Conservation (phyloP, 2,797 vertebrate species). For the Pygocentrus nattereri region DNA sequence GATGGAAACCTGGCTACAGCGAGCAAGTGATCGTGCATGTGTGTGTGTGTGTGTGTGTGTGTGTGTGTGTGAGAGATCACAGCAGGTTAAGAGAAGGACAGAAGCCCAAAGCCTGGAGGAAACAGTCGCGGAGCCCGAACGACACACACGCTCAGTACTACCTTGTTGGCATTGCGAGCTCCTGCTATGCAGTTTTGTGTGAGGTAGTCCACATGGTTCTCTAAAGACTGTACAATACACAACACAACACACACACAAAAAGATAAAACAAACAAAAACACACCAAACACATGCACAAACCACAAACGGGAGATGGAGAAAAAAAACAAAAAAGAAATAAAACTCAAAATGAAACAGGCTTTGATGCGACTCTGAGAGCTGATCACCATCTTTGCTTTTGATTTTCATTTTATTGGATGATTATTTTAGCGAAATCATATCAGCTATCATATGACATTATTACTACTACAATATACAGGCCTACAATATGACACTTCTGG, state of each 20-base stretch:
- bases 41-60: background rate
- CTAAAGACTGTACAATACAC: slow-evolving; percentile 90
- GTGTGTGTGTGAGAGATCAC: background rate
- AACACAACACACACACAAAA: slow-evolving; percentile 59
- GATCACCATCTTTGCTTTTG: no score
- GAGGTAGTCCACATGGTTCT: slow-evolving; percentile 94
- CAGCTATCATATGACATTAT: no score
- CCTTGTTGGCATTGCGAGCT: slow-evolving; percentile 90
- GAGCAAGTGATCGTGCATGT: background rate
- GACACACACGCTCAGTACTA: slow-evolving; percentile 80
- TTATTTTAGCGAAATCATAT: no score
- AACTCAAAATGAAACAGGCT: slow-evolving; percentile 46
- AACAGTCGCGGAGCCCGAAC: slow-evolving; percentile 45
- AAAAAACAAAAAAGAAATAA: slow-evolving; percentile 80
- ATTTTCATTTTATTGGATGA: no score
- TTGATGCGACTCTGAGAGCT: background rate
- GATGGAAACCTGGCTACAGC: background rate
- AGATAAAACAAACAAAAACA: slow-evolving; percentile 81
- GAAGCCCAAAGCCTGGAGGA: slow-evolving; percentile 63
- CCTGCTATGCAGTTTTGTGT: slow-evolving; percentile 91
- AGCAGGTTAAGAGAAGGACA: slow-evolving; percentile 45
- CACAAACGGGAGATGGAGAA: slow-evolving; percentile 84
- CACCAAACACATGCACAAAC: slow-evolving; percentile 91
- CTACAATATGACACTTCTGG: no score
- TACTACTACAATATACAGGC: no score